Base-by-base conservation (phyloP, 2,888 invertebrate genomes). In the Troglohyphantes excavatus region DNA sequence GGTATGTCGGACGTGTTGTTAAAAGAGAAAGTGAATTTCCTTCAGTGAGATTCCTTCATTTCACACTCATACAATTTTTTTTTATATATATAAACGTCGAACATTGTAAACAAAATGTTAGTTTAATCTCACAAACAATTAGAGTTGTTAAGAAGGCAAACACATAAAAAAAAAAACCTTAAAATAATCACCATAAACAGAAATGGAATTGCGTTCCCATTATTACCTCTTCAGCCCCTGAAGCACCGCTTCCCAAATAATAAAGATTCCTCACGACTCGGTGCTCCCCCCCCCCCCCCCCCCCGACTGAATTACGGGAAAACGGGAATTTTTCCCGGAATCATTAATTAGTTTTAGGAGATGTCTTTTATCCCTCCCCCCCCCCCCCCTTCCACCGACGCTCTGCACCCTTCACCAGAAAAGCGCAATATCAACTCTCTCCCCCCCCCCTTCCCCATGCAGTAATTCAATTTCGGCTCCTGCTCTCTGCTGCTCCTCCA, bases 351-450 rank as follows among this genome's bases (percentile, higher is more conserved):
- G 53, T 53, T 53, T 53, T 53, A 53, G 53, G 73, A 53, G 53
- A 53, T 53, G 73, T 70, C 72, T 73, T 78, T 86, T 68, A 70
- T 39, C 75, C 86, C 61, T 70, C 68, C 53, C 3, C 59, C 9
- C 61, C 87, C 26, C 43, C 39, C 26, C 78, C 13, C 5, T 0
- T 2, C 53, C 2, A n/a, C 53, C n/a, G 5, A 53, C 1, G 13
- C 53, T 33, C 5, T 6, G 33, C 53, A 13, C n/a, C 53, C 53
- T 17, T 0, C n/a, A 13, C 53, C n/a, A n/a, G 53, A n/a, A 53
- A 53, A 53, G n/a, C 13, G 53, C 53, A 53, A 53, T 53, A 53
- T 53, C 53, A 13, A 53, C 53, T 53, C 33, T n/a, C n/a, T n/a
- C 33, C 33, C 33, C 33, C 3, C 9, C 9, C 33, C 33, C 33